Conservation (phyloP, 2,113 vertebrate genomes). For the Nothoprocta pentlandii region DNA sequence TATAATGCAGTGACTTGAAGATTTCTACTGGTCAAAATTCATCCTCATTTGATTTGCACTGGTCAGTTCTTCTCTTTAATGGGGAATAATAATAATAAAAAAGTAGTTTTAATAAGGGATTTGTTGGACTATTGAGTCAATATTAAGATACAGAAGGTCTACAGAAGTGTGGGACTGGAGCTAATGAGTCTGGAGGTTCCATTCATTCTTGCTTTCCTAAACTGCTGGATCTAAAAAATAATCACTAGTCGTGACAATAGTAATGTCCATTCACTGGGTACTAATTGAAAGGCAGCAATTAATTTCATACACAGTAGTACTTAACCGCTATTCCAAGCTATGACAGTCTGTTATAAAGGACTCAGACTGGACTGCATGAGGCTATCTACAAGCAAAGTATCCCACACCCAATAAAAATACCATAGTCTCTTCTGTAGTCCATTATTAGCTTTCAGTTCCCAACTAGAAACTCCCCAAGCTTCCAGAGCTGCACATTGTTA, state of each 20-base stretch:
- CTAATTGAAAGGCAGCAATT: not conserved
- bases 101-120: not conserved
- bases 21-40: not conserved
- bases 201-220: not conserved
- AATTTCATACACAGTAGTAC: not conserved
- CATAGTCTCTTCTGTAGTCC: not conserved
- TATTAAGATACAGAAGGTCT: not conserved
- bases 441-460: not conserved
- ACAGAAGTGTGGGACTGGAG: not conserved
- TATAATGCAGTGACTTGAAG: not conserved
- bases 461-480: not conserved
- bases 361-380: not conserved
- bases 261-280: not conserved
- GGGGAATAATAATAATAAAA: too few species aligned
- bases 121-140: not conserved
- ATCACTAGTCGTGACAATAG: not conserved
- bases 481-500: not conserved
- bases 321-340: not conserved
- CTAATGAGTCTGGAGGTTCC: not conserved
- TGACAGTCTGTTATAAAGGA: not conserved
- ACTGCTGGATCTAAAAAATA: not conserved
- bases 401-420: not conserved
- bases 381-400: not conserved
- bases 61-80: accelerated
- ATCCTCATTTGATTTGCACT: not conserved